These are phyloP conservation scores for Caenorhabditis auriculariae DNA, from an alignment of 2,888 invertebrate genomes.

Conservation along the genomic window DNA sequence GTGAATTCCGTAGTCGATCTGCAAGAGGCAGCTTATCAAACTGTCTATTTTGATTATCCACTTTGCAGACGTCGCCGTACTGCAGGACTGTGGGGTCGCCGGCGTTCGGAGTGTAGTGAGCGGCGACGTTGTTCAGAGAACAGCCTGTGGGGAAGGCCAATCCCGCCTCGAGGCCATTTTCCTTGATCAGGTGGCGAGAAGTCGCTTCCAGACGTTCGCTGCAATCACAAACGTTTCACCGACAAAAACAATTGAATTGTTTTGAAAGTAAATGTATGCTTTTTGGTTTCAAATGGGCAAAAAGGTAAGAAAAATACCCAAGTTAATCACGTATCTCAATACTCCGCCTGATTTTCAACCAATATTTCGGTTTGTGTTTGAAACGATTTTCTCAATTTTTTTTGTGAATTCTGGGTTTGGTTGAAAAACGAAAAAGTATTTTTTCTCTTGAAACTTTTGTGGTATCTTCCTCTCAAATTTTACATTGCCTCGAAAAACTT, in stretches of 20 bases:
- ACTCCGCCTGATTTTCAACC: too few species aligned
- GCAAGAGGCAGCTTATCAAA: too few species aligned
- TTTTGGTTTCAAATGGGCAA: too few species aligned
- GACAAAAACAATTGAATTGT: too few species aligned
- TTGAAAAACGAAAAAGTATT: background rate
- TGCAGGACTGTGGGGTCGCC: constrained; percentile 91
- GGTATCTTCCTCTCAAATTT: background rate
- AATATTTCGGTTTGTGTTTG: too few species aligned
- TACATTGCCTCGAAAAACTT: constrained; percentile 1
- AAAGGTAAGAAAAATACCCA: too few species aligned
- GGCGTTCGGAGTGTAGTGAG: constrained; percentile 98
- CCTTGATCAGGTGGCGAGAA: constrained; percentile 85
- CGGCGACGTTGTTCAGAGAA: constrained; percentile 97
- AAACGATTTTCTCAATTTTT: too few species aligned
- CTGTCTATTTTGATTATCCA: too few species aligned
- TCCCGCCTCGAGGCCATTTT: constrained; percentile 89
- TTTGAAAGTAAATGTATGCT: too few species aligned
- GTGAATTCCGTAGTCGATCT: constrained; percentile 62
- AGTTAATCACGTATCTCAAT: too few species aligned
- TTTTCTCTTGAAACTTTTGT: background rate
- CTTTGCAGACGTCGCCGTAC: constrained; percentile 96
- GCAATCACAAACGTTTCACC: too few species aligned
- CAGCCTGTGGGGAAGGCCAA: constrained; percentile 90
- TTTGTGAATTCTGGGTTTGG: too few species aligned
- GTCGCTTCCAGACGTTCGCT: constrained; percentile 88